These are phyloP conservation scores for Brassicogethes aeneus DNA, from an alignment of 2,888 invertebrate species.

Conservation along the genomic window DNA sequence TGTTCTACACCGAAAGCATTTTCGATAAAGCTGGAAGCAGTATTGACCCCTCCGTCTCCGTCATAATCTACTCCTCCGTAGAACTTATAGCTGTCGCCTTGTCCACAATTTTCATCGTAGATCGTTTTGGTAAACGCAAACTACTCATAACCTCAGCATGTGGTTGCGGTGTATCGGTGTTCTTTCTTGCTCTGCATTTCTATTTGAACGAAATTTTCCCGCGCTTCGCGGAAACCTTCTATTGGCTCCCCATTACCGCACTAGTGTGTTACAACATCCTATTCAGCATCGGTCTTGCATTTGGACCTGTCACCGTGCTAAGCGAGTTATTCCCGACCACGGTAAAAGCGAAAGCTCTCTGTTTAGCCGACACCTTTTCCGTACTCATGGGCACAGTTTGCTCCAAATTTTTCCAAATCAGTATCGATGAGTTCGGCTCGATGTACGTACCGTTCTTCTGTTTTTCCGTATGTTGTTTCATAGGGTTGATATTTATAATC, in stretches of 20 bases:
- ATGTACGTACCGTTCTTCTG: slow-evolving; percentile 57
- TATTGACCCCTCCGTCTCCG: slow-evolving; percentile 46
- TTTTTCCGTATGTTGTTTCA: slow-evolving; percentile 50
- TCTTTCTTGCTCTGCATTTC: slow-evolving; percentile 40
- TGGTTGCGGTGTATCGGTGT: slow-evolving; percentile 38
- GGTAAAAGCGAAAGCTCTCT: slow-evolving; percentile 48
- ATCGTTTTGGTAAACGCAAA: slow-evolving; percentile 55
- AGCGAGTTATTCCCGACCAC: slow-evolving; percentile 48
- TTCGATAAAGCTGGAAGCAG: slow-evolving; percentile 44
- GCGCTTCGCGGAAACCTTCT: slow-evolving; percentile 30
- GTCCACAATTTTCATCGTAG: slow-evolving; percentile 45
- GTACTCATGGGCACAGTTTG: slow-evolving; percentile 42
- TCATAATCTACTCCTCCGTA: slow-evolving; percentile 49
- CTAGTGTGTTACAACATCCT: slow-evolving; percentile 44
- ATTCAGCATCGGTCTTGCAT: slow-evolving; percentile 45
- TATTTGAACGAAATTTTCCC: slow-evolving; percentile 38
- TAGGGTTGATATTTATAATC: slow-evolving; percentile 52
- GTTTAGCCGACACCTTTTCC: slow-evolving; percentile 46
- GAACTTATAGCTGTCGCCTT: slow-evolving; percentile 48
- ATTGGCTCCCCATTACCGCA: slow-evolving; percentile 44
- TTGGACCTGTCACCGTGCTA: slow-evolving; percentile 43
- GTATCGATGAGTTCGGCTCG: slow-evolving; percentile 46
- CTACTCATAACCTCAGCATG: slow-evolving; percentile 49
- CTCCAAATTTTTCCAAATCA: slow-evolving; percentile 42
- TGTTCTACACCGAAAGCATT: slow-evolving; percentile 54